These are phyloP conservation scores for Enteromius treurensis DNA, from an alignment of 2,797 vertebrate genomes.

Conservation along the genomic window DNA sequence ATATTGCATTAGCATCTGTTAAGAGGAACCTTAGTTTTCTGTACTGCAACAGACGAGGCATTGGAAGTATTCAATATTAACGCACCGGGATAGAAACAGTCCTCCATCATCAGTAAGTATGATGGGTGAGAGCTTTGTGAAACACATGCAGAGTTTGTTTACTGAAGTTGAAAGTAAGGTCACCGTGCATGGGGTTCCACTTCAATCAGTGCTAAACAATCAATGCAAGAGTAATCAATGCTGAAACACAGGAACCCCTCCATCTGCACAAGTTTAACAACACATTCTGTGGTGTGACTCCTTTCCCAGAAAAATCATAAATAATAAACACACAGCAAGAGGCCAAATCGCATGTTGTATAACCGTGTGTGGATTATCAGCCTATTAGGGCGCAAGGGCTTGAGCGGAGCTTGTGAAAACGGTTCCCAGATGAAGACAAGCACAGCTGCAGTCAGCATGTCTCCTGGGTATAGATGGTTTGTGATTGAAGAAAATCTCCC, in stretches of 20 bases:
- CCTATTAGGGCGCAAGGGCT: constrained; percentile 58
- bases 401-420: constrained; percentile 49
- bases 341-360: constrained; percentile 56
- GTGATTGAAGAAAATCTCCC: constrained; percentile 58
- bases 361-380: constrained; percentile 61
- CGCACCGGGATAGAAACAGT: background rate
- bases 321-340: constrained; percentile 59
- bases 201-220: constrained; percentile 59
- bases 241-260: constrained; percentile 59
- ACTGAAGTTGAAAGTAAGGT: constrained; percentile 52
- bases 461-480: constrained; percentile 52
- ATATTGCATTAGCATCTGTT: constrained; percentile 22
- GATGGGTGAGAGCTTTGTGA: background rate
- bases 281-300: constrained; percentile 57
- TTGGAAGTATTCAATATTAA: constrained; percentile 2
- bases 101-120: constrained; percentile 29
- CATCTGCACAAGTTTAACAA: constrained; percentile 61
- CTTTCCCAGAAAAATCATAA: constrained; percentile 63
- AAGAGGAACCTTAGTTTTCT: background rate
- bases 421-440: constrained; percentile 58
- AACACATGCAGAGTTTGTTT: constrained; percentile 48
- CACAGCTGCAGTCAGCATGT: constrained; percentile 59
- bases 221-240: constrained; percentile 60
- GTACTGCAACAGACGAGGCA: background rate
- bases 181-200: constrained; percentile 52